Evolutionary conservation across 1,140 invertebrate species (phyloP), one percentile per base, ranked within the genome.

Genomic region (Drosophila sturtevanti): DNA sequence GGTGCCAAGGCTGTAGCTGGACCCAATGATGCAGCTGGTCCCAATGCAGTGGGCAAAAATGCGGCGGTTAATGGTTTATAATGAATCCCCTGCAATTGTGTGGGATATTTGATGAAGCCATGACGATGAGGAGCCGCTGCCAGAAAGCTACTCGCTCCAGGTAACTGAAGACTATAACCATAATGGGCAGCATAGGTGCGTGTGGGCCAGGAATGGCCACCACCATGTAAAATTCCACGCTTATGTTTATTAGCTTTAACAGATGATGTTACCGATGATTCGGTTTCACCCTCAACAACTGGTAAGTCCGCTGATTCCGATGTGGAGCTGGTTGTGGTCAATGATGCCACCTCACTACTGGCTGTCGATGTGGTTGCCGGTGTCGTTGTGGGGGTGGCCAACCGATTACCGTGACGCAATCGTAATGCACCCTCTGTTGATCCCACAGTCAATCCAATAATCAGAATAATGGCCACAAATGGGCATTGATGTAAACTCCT

Each of bases 161-260:
- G 90, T 73, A 91, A 24, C 64, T 89, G 74, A 61, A 91, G 35
- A 14, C 78, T 89, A 12, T 91, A 91, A 11, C 90, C 90, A 37
- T 91, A 91, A 41, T 91, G 90, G 11, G 90, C 34, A 5, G 90
- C 90, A 64, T 91, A 91, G 9, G 80, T 89, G 10, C 84, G 65
- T 1, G 72, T 77, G 1, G 90, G 90, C 90, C 85, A 91, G 14
- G 68, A 64, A 1, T 38, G 56, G 18, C 44, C 41, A 10, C 65
- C 72, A 9, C 78, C 78, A 54, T 91, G 81, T 2, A 91, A 67
- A 2, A 90, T 77, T 31, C 90, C 90, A 0, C 90, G 80, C 51
- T 91, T 91, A 16, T 91, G 90, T 35, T 91, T 91, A 21, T 71
- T 72, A 0, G 77, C 78, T 7, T 74, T 48, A 2, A 62, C 61